Percentiles rank a stretch among this genome's conserved stretches.
Conservation (phyloP, 1,140 invertebrate genomes). For the Andricus grossulariae region DNA sequence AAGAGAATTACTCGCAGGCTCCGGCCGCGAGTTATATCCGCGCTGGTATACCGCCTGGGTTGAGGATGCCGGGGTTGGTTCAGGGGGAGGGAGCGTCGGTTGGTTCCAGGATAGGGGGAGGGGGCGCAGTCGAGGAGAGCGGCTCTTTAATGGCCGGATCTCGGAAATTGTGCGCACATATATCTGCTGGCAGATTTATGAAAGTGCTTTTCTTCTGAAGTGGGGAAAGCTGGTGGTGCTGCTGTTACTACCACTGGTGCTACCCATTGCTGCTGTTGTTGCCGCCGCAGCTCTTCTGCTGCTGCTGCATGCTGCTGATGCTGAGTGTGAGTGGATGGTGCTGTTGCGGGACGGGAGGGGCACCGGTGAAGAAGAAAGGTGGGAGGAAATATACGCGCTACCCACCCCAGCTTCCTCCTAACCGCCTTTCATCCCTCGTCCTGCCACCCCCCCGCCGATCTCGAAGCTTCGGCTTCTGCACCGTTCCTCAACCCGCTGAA, state of each 20-base stretch:
- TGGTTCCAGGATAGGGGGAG: slow-evolving; percentile 49
- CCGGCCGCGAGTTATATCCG: slow-evolving; percentile 66
- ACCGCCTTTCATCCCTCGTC: slow-evolving; percentile 38
- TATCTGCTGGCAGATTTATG: slow-evolving; percentile 91
- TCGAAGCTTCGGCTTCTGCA: slow-evolving; percentile 53
- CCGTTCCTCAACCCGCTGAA: slow-evolving; percentile 34
- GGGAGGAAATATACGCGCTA: slow-evolving; percentile 68
- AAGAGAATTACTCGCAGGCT: slow-evolving; percentile 68
- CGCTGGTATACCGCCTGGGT: slow-evolving; percentile 52
- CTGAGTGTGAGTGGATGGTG: slow-evolving; percentile 54
- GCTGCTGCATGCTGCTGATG: slow-evolving; percentile 40
- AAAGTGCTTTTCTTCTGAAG: slow-evolving; percentile 83
- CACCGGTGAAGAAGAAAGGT: slow-evolving; percentile 49
- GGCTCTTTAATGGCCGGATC: slow-evolving; percentile 88
- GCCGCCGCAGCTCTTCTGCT: slow-evolving; percentile 55
- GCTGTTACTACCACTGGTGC: slow-evolving; percentile 54
- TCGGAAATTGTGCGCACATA: slow-evolving; percentile 91
- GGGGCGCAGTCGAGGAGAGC: slow-evolving; percentile 66
- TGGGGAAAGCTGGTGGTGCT: slow-evolving; percentile 73
- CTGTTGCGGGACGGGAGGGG: slow-evolving; percentile 52
- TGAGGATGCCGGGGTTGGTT: slow-evolving; percentile 51
- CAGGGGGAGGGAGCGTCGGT: slow-evolving; percentile 57
- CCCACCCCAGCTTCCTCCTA: slow-evolving; percentile 46
- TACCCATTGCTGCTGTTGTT: slow-evolving; percentile 54
- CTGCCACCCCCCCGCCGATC: slow-evolving; percentile 54